Base-by-base conservation (phyloP, 2,888 invertebrate species). In the Homarus gammarus region DNA sequence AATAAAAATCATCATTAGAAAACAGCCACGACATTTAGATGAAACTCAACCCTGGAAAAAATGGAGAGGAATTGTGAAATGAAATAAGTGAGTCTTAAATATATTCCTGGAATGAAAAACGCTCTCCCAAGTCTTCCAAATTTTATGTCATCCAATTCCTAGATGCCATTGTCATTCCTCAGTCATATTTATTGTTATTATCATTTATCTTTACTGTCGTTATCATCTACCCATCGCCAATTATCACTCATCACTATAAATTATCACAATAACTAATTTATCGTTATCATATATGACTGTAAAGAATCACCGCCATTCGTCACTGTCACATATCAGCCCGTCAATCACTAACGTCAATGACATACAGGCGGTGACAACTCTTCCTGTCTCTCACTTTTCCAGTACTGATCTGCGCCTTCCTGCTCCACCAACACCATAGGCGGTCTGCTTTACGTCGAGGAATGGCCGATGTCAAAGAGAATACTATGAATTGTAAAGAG, bases 371-470 rank as follows among this genome's bases (percentile, higher is more conserved):
- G 56, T 56, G 22, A 56, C 5, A 56, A 56, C 56, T 22, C 56
- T 18, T 56, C 18, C 0, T 18, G n/a, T n/a, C n/a, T 56, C 56
- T 56, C 22, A 22, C 49, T 2, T 31, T 27, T 15, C 0, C 64
- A 85, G 85, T 85, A 75, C 64, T 90, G 49, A 70, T 90, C 33
- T 79, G 90, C 68, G 90, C 90, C 64, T 81, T 90, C 82, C 82
- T 90, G 40, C 72, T 90, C 10, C 90, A 90, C 36, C 85, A 90
- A 22, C 90, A 90, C 40, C 79, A 90, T 44, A 79, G 82, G 12
- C 85, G 90, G 8, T 81, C 86, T 2, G 86, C 81, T 27, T 12
- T 88, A 31, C 61, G 88, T 10, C 61, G 83, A 36, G 83, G 82
- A 6, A 64, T 83, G 68, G 75, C 90, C 2, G 86, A 90, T 6